phyloP scores from a whole-genome alignment of 2,888 invertebrate species.

The Leptogaster cylindrica region DNA sequence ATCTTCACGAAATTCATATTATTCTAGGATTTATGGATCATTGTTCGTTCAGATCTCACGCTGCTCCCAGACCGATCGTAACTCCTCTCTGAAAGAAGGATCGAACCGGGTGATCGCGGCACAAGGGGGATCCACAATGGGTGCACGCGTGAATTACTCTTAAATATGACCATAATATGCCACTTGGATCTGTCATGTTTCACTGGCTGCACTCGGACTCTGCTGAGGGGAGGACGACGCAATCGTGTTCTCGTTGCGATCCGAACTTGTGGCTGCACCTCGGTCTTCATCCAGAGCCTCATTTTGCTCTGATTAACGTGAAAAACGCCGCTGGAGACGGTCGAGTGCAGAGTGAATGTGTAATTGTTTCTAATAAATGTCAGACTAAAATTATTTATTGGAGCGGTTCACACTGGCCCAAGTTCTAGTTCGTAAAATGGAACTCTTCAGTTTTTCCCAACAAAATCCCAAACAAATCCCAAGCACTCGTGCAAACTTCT shows the following conservation, averaged over 20 bases:
- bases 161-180: constrained; percentile 26
- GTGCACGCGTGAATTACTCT: constrained; percentile 33
- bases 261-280: no score
- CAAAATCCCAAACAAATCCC: no score
- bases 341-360: not conserved
- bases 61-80: constrained; percentile 19
- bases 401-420: no score
- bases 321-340: not conserved
- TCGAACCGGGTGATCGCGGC: not conserved
- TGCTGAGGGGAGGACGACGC: no score
- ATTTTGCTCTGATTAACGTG: constrained; percentile 14
- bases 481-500: no score
- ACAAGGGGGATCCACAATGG: not conserved
- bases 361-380: not conserved
- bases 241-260: no score
- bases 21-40: constrained; percentile 26
- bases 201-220: not conserved
- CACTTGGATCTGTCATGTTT: constrained; percentile 22
- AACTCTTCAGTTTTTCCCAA: no score
- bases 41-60: constrained; percentile 11
- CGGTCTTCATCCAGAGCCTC: not conserved
- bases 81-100: not conserved
- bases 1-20: constrained; percentile 31
- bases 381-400: not conserved
- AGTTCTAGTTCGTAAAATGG: no score